A percentile compares a stretch with the other conserved stretches of the same genome.
These are phyloP conservation scores for Tenrec ecaudatus DNA, from an alignment of 2,113 vertebrate species.

Conservation along the genomic window DNA sequence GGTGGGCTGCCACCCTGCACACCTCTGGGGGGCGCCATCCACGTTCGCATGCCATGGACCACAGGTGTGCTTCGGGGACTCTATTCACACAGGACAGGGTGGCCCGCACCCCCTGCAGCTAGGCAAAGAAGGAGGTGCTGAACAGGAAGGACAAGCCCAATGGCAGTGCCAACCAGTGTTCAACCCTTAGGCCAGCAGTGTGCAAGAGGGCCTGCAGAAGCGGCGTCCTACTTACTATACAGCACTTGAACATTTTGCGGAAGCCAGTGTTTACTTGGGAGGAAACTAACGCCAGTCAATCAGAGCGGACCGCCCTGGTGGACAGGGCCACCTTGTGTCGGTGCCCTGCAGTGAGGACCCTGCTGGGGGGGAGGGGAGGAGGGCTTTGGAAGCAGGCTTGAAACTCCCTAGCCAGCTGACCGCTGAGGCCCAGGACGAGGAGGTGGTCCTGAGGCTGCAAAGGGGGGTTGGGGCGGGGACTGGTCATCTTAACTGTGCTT, in stretches of 20 bases:
- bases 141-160: too few relatives aligned
- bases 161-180: too few relatives aligned
- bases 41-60: neutral
- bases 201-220: too few relatives aligned
- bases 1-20: neutral
- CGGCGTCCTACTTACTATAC: neutral
- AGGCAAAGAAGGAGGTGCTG: neutral
- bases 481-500: neutral
- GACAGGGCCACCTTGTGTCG: accelerated
- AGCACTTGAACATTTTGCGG: neutral
- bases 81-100: too few relatives aligned
- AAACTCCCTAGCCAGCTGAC: neutral
- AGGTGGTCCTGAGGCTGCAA: neutral
- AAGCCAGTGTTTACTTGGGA: slow-evolving; percentile 18
- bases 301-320: neutral
- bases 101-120: neutral
- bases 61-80: neutral
- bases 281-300: neutral
- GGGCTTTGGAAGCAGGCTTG: neutral
- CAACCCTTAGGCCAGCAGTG: too few relatives aligned
- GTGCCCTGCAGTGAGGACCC: too few relatives aligned
- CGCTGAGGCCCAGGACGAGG: neutral
- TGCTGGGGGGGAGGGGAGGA: too few relatives aligned
- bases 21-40: neutral
- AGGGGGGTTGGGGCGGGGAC: neutral